These are phyloP conservation scores for Pachyramphus minor DNA, from an alignment of 2,113 vertebrate genomes.

Conservation along the genomic window DNA sequence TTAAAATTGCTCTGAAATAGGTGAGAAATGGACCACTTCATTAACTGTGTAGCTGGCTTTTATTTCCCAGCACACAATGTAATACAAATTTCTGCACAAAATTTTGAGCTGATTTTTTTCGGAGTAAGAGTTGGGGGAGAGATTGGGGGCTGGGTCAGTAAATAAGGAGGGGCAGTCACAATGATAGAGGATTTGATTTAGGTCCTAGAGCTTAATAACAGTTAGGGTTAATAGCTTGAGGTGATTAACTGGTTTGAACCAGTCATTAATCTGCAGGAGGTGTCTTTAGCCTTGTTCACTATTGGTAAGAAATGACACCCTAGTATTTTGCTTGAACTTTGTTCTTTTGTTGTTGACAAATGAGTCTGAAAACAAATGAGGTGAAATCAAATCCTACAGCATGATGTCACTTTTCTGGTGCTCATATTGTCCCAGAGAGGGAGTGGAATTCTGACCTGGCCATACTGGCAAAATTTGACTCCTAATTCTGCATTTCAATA, in stretches of 20 bases:
- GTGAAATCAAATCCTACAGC: not conserved
- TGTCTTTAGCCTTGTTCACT: not conserved
- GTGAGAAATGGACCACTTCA: not conserved
- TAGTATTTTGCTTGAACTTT: slow-evolving; percentile 32
- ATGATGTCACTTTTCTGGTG: not conserved
- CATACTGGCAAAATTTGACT: not conserved
- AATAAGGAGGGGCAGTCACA: not conserved
- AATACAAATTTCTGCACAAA: not conserved
- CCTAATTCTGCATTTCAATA: not conserved
- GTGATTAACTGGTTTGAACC: slow-evolving; percentile 44
- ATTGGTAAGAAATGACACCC: slow-evolving; percentile 28
- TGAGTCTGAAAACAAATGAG: slow-evolving; percentile 34
- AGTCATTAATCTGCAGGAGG: slow-evolving; percentile 43
- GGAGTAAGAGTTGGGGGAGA: not conserved
- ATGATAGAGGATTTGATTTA: slow-evolving; percentile 9
- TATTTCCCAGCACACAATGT: not conserved
- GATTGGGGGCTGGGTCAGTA: not conserved
- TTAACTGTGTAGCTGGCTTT: not conserved
- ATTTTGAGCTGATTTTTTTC: not conserved
- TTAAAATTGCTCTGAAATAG: not conserved
- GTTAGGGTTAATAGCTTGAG: slow-evolving; percentile 32
- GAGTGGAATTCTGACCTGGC: not conserved
- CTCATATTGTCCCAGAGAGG: not conserved
- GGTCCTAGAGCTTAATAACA: not conserved
- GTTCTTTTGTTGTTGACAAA: slow-evolving; percentile 35